Evolutionary conservation across 2,888 invertebrate genomes (phyloP).

Genomic region (Plebejus melissa): DNA sequence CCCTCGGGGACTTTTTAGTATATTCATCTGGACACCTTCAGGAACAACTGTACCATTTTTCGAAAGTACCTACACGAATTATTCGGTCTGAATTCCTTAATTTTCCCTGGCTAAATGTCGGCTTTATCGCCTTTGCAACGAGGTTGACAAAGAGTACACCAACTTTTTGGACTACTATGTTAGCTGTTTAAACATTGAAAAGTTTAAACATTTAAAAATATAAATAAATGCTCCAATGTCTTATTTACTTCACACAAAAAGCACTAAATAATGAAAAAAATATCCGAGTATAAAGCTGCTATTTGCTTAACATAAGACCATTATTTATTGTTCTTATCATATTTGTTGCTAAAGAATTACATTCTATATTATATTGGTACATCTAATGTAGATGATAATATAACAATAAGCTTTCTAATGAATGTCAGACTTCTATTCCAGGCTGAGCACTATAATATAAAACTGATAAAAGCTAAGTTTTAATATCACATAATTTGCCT

Average conservation of each 20-base stretch:
- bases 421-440: too few relatives aligned
- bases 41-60: too few relatives aligned
- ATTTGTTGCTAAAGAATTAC: too few relatives aligned
- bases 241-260: not conserved
- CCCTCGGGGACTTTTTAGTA: too few relatives aligned
- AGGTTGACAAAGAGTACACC: not conserved
- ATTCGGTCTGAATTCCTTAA: too few relatives aligned
- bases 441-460: too few relatives aligned
- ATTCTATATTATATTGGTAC: too few relatives aligned
- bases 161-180: not conserved
- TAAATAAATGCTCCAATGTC: not conserved
- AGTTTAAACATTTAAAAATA: not conserved
- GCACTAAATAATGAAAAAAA: not conserved
- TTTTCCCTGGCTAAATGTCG: too few relatives aligned
- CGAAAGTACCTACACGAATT: too few relatives aligned
- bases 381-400: too few relatives aligned
- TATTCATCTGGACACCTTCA: too few relatives aligned
- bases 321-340: not conserved
- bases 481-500: not conserved
- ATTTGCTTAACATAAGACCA: not conserved
- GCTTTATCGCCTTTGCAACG: not conserved
- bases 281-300: not conserved
- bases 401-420: too few relatives aligned
- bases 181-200: not conserved
- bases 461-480: not conserved